phyloP scores from a whole-genome alignment of 2,113 vertebrate species.

The Copsychus sechellarum region DNA sequence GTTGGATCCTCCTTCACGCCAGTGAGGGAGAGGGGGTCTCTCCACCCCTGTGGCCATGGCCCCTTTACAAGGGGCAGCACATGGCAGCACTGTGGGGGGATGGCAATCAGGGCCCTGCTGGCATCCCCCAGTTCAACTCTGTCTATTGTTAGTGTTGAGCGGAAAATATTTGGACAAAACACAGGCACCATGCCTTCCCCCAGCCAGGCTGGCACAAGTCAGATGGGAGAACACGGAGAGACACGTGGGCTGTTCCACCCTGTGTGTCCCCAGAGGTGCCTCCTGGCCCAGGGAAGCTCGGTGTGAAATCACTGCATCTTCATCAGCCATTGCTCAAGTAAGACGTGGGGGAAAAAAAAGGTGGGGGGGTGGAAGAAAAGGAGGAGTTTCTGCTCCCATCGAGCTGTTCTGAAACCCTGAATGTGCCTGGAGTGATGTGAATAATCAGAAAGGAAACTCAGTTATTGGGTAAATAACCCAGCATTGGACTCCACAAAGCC shows the following conservation, averaged over 20 bases:
- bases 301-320: not conserved
- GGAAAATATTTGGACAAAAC: not conserved
- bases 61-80: not conserved
- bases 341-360: rapidly evolving
- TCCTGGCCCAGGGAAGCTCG: not conserved
- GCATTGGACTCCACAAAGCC: conserved; percentile 31
- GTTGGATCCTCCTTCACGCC: not conserved
- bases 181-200: not conserved
- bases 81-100: not conserved
- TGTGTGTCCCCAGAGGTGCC: not conserved
- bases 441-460: conserved; percentile 63
- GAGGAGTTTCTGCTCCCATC: not conserved
- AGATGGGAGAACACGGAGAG: rapidly evolving
- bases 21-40: not conserved
- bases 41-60: rapidly evolving
- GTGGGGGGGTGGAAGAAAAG: not conserved
- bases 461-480: conserved; percentile 61
- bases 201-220: not conserved
- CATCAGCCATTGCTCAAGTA: not conserved
- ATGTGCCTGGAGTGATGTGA: conserved; percentile 47
- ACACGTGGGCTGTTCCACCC: not conserved
- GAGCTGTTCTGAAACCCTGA: conserved; percentile 44
- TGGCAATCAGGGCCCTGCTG: not conserved
- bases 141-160: not conserved
- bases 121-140: not conserved